Evolutionary conservation across 2,888 invertebrate species (phyloP).

Genomic region (Tiliacea aurago): DNA sequence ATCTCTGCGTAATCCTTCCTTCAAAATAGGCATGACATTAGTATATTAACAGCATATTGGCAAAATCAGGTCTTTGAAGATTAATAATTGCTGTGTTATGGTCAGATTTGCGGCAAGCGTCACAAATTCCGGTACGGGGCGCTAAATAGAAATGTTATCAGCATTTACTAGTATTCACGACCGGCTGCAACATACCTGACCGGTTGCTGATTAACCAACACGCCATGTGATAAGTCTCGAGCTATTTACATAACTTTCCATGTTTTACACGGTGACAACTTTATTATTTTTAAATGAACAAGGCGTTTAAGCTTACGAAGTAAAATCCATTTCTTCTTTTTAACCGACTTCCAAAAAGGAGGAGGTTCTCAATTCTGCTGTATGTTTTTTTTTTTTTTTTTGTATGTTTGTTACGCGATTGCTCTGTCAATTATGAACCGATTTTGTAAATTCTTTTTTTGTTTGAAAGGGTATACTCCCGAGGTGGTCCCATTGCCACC

Average conservation of each 20-base stretch:
- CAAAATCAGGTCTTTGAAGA: slow-evolving; percentile 13
- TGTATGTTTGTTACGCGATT: too few species aligned
- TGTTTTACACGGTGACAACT: not conserved
- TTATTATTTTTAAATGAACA: slow-evolving; percentile 1
- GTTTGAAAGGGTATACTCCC: too few species aligned
- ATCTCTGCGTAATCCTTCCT: not conserved
- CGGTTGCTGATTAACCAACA: slow-evolving; percentile 37
- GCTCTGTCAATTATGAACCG: too few species aligned
- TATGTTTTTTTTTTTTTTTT: too few species aligned
- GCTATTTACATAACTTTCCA: slow-evolving; percentile 11
- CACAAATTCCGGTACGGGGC: slow-evolving; percentile 13
- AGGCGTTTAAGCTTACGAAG: too few species aligned
- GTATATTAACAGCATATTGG: not conserved
- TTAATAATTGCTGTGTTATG: slow-evolving; percentile 18
- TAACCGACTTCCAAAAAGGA: too few species aligned
- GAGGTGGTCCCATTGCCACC: too few species aligned
- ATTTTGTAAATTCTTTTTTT: too few species aligned
- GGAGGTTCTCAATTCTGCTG: too few species aligned
- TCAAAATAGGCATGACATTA: not conserved
- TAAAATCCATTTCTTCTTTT: too few species aligned
- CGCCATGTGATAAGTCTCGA: slow-evolving; percentile 24
- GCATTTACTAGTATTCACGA: slow-evolving; percentile 27
- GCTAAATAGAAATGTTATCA: slow-evolving; percentile 35
- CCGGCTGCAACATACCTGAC: not conserved
- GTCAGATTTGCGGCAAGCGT: slow-evolving; percentile 17